Percentiles rank a stretch among this genome's conserved stretches.
Evolutionary conservation across 2,888 invertebrate species (phyloP).

Genomic region (Tipula lateralis): DNA sequence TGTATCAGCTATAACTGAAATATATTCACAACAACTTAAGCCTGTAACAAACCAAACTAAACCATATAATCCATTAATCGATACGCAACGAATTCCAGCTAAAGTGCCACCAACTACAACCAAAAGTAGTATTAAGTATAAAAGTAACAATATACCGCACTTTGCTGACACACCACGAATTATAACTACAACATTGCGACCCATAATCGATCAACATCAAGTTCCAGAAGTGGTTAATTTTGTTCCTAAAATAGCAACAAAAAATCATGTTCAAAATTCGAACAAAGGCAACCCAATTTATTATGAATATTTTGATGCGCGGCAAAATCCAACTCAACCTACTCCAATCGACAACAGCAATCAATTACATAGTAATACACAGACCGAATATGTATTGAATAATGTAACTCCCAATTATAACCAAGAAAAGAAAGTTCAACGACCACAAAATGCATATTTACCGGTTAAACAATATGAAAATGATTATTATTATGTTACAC

Average conservation of each 20-base stretch:
- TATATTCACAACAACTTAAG: conserved; percentile 25
- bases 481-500: conserved; percentile 50
- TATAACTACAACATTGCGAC: conserved; percentile 32
- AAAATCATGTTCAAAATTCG: conserved; percentile 33
- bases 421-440: background rate
- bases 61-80: conserved; percentile 43
- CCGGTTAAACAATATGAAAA: conserved; percentile 34
- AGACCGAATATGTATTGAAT: background rate
- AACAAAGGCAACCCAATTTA: conserved; percentile 48
- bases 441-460: conserved; percentile 32
- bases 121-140: background rate
- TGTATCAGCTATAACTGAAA: background rate
- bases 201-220: background rate
- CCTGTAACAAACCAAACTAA: background rate
- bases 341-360: background rate
- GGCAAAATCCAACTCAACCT: conserved; percentile 29
- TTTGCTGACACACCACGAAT: conserved; percentile 35
- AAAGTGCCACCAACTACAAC: conserved; percentile 44
- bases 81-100: background rate
- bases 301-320: conserved; percentile 48
- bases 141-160: background rate
- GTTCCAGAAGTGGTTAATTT: conserved; percentile 32
- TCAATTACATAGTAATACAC: background rate
- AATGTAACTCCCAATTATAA: background rate
- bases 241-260: conserved; percentile 41